Conservation (phyloP, 2,113 vertebrate species). For the Alethe diademata region DNA sequence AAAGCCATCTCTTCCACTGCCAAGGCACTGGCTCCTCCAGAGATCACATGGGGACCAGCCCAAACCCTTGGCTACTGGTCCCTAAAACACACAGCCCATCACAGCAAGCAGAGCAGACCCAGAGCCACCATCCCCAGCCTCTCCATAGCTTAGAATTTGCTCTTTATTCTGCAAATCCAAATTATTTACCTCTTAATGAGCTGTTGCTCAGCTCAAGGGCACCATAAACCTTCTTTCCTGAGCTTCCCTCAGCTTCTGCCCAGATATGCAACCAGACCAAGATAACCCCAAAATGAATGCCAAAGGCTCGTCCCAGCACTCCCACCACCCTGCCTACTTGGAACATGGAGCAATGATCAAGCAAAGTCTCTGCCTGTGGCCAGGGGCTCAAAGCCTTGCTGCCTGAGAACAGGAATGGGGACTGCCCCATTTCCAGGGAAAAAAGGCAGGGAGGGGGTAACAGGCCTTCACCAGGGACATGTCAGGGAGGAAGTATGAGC, state of each 20-base stretch:
- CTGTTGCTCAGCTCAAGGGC: neutral
- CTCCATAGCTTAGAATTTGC: neutral
- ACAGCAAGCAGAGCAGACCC: neutral
- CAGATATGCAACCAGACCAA: neutral
- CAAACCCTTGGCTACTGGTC: neutral
- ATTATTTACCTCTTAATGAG: neutral
- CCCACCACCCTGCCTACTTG: neutral
- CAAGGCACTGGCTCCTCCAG: neutral
- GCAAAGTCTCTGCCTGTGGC: neutral
- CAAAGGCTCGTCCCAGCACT: neutral
- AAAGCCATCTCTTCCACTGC: neutral
- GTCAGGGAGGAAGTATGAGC: neutral
- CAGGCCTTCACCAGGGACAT: neutral
- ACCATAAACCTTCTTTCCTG: neutral
- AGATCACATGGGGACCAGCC: neutral
- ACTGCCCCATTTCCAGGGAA: neutral
- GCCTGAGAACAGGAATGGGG: neutral
- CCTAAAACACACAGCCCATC: neutral
- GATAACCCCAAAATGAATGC: accelerated
- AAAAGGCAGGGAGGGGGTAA: neutral
- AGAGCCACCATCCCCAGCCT: neutral
- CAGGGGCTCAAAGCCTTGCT: neutral
- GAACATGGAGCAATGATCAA: neutral
- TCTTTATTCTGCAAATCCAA: neutral
- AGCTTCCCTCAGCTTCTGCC: neutral